Conservation (phyloP, 2,113 vertebrate genomes). For the Sus scrofa region DNA sequence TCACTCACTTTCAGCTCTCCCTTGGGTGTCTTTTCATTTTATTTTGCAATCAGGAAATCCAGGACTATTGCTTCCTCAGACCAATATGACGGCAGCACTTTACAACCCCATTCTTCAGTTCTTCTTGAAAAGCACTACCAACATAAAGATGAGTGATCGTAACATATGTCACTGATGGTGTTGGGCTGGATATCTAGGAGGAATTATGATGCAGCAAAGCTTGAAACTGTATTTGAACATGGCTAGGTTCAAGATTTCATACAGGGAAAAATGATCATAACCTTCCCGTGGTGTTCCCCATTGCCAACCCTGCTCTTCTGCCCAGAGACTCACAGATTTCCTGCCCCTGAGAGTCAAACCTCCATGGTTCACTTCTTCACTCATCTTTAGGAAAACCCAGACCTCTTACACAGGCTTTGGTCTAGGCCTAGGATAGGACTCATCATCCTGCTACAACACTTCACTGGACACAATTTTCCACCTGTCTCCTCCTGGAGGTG, state of each 20-base stretch:
- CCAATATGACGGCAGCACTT: not conserved
- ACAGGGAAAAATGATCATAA: not conserved
- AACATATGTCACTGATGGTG: fast-evolving
- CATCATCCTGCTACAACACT: not conserved
- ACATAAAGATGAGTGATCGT: not conserved
- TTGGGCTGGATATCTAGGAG: not conserved
- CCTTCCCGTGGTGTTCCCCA: not conserved
- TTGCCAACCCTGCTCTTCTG: not conserved
- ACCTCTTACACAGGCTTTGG: not conserved
- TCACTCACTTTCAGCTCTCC: not conserved
- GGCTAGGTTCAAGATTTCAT: not conserved
- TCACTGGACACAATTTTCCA: not conserved
- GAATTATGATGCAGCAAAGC: not conserved
- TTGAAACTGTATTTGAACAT: not conserved
- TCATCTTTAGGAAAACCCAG: not conserved
- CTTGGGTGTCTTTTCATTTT: not conserved
- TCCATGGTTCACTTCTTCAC: not conserved
- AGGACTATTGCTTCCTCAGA: not conserved
- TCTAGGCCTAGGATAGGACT: not conserved
- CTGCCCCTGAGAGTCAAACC: not conserved
- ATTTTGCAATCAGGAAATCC: not conserved
- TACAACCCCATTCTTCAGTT: not conserved
- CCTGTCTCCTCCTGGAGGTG: fast-evolving
- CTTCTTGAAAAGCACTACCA: not conserved
- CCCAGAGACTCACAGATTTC: not conserved